Evolutionary conservation across 2,888 invertebrate genomes (phyloP).

Genomic region (Morpho deidamia): DNA sequence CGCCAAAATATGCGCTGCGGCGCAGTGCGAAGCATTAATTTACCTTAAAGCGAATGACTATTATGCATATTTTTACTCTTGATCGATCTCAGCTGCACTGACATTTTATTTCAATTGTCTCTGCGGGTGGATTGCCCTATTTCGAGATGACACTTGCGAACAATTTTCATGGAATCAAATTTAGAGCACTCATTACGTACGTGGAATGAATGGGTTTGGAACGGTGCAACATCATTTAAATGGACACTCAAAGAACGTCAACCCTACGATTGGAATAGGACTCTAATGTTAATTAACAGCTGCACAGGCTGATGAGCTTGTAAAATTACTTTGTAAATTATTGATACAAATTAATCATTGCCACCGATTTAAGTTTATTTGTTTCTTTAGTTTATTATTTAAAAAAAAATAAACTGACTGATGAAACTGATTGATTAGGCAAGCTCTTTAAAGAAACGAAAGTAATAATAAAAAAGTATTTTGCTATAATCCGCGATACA

Average conservation of each 20-base stretch:
- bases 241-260: slow-evolving; percentile 14
- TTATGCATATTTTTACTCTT: slow-evolving; percentile 35
- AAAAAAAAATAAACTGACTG: no score
- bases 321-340: no score
- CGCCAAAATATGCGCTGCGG: slow-evolving; percentile 39
- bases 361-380: background rate
- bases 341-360: background rate
- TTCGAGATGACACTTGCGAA: slow-evolving; percentile 57
- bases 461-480: no score
- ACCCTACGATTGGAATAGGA: background rate
- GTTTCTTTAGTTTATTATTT: no score
- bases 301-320: background rate
- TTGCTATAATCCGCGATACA: no score
- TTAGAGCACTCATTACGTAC: slow-evolving; percentile 42
- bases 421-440: no score
- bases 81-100: slow-evolving; percentile 31
- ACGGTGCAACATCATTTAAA: slow-evolving; percentile 13
- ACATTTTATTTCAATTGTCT: slow-evolving; percentile 71
- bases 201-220: slow-evolving; percentile 16
- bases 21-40: slow-evolving; percentile 44
- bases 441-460: no score
- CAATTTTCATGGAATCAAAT: slow-evolving; percentile 56
- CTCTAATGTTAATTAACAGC: background rate
- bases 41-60: slow-evolving; percentile 27
- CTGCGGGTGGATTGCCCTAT: slow-evolving; percentile 70